Evolutionary conservation across 2,888 invertebrate genomes (phyloP).

Genomic region (Scelioninae gen. 1): DNA sequence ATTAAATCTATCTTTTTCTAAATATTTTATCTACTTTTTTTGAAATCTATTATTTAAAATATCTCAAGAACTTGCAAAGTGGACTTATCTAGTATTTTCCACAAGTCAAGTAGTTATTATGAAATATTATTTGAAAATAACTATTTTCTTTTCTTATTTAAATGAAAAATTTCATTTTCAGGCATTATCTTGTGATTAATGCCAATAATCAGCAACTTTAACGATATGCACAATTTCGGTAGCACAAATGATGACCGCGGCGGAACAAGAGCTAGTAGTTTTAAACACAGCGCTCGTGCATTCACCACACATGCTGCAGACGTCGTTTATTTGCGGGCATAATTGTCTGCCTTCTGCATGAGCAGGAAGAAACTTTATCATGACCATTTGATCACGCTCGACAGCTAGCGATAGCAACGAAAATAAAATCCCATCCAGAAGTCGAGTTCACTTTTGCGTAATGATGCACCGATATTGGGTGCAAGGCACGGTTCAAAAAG

Average conservation of each 20-base stretch:
- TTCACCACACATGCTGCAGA: constrained; percentile 56
- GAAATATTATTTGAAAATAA: too few species aligned
- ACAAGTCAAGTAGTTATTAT: too few species aligned
- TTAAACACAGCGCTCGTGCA: constrained; percentile 45
- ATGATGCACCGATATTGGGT: constrained; percentile 8
- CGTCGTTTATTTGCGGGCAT: constrained; percentile 53
- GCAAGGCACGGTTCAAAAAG: constrained; percentile 1
- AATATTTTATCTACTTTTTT: too few species aligned
- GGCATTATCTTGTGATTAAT: constrained; percentile 49
- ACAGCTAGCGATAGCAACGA: constrained; percentile 22
- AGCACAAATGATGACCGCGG: constrained; percentile 55
- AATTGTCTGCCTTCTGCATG: constrained; percentile 55
- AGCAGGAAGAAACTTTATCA: constrained; percentile 55
- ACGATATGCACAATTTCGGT: constrained; percentile 46
- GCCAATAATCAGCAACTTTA: constrained; percentile 43
- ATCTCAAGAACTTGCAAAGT: too few species aligned
- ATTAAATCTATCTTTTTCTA: too few species aligned
- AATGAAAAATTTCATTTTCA: too few species aligned
- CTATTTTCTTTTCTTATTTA: too few species aligned
- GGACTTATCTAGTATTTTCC: too few species aligned
- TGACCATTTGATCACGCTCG: constrained; percentile 38
- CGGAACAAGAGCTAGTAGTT: constrained; percentile 51
- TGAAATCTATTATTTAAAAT: too few species aligned
- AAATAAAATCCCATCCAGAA: constrained; percentile 27
- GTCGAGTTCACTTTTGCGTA: constrained; percentile 9